Percentiles rank a stretch among this genome's conserved stretches.
Conservation (phyloP, 2,888 invertebrate genomes). For the Chelonus formosanus region DNA sequence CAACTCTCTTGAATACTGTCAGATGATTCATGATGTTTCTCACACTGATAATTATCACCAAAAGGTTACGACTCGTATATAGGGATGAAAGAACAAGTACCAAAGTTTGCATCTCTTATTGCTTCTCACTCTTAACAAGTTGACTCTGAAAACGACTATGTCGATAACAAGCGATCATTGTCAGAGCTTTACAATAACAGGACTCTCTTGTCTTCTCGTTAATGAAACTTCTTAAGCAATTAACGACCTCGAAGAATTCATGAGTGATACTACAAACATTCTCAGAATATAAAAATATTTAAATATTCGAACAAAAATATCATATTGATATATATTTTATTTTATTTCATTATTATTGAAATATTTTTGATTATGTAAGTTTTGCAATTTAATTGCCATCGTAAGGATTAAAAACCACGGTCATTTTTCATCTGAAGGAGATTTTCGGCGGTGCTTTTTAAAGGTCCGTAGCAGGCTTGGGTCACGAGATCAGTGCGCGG, state of each 20-base stretch:
- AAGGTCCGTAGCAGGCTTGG: constrained; percentile 6
- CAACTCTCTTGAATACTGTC: constrained; percentile 27
- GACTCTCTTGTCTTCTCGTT: constrained; percentile 30
- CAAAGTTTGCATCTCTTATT: constrained; percentile 25
- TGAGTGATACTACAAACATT: background rate
- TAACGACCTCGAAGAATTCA: constrained; percentile 28
- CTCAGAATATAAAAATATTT: background rate
- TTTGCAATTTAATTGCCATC: constrained; percentile 16
- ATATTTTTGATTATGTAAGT: constrained; percentile 1
- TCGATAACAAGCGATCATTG: constrained; percentile 38
- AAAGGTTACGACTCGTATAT: constrained; percentile 12
- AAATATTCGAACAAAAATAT: background rate
- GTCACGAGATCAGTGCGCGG: constrained; percentile 37
- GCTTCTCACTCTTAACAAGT: constrained; percentile 1
- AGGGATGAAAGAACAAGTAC: constrained; percentile 1
- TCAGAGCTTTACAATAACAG: constrained; percentile 24
- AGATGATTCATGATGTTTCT: constrained; percentile 51
- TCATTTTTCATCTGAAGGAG: constrained; percentile 5
- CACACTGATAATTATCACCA: constrained; percentile 57
- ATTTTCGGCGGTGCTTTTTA: background rate
- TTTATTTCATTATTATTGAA: constrained; percentile 1
- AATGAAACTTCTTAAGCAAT: constrained; percentile 35
- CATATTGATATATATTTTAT: background rate
- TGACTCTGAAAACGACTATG: background rate
- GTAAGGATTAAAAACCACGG: constrained; percentile 18